These are phyloP conservation scores for Alexandromys fortis DNA, from an alignment of 2,113 vertebrate species.

Conservation along the genomic window DNA sequence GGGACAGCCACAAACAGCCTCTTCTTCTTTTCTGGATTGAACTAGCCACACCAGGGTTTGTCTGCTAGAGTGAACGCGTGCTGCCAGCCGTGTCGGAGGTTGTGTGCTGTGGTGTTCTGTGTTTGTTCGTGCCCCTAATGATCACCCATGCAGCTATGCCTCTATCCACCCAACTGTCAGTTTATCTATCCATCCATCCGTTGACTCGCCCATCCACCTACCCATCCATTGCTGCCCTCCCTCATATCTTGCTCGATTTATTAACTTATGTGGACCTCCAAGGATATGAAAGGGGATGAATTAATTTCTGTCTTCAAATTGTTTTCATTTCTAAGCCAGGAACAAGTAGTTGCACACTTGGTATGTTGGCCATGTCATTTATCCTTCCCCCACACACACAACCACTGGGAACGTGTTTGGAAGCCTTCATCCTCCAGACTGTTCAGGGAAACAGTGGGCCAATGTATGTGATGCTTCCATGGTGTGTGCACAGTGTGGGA, in stretches of 20 bases:
- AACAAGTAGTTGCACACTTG: not conserved
- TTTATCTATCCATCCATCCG: not conserved
- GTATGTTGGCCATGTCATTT: not conserved
- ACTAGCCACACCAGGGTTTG: not conserved
- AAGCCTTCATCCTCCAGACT: not conserved
- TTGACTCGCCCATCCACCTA: not conserved
- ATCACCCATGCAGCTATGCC: not conserved
- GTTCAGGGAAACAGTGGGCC: not conserved
- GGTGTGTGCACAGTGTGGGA: not conserved
- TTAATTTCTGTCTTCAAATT: not conserved
- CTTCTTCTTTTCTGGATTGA: not conserved
- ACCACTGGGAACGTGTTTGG: not conserved
- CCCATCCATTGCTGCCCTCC: not conserved
- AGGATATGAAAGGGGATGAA: too few species aligned
- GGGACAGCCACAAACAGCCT: not conserved
- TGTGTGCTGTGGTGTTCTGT: not conserved
- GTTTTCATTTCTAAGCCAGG: not conserved
- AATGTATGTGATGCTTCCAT: too few species aligned
- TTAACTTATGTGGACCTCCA: not conserved
- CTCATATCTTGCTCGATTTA: not conserved
- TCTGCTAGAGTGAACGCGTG: not conserved
- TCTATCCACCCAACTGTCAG: not conserved
- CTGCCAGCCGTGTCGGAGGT: not conserved
- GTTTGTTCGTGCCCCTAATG: not conserved
- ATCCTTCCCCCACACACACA: not conserved